Evolutionary conservation across 2,797 vertebrate genomes (phyloP).

Genomic region (Natrix natrix): DNA sequence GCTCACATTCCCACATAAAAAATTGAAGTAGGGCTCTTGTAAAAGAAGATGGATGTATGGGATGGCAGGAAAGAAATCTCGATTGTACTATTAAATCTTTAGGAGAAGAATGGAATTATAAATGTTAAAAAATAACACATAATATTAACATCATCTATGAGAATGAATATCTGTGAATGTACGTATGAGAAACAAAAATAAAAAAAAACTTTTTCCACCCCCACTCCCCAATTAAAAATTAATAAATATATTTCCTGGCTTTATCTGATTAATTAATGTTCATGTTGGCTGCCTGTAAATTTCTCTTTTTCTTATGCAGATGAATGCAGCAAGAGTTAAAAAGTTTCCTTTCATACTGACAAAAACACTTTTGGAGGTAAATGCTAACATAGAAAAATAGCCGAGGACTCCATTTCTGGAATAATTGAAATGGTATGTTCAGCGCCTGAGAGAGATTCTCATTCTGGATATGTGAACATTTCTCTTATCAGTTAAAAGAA

Average conservation of each 20-base stretch:
- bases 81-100: too few species aligned
- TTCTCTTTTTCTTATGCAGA: background rate
- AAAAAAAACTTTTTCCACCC: too few species aligned
- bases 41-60: too few species aligned
- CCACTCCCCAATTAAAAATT: background rate
- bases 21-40: too few species aligned
- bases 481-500: background rate
- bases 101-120: too few species aligned
- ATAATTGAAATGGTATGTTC: background rate
- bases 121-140: too few species aligned
- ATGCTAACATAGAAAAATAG: background rate
- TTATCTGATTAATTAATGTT: background rate
- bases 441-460: background rate
- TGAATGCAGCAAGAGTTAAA: background rate
- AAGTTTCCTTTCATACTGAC: background rate
- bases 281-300: background rate
- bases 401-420: background rate
- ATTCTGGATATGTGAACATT: background rate
- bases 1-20: background rate
- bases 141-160: too few species aligned
- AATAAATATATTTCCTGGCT: background rate
- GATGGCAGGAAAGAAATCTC: too few species aligned
- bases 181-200: too few species aligned
- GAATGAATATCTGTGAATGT: too few species aligned
- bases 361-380: background rate